Percentiles rank a stretch among this genome's conserved stretches.
phyloP scores from a whole-genome alignment of 2,888 invertebrate species.

The Hipparchia sbordonii region DNA sequence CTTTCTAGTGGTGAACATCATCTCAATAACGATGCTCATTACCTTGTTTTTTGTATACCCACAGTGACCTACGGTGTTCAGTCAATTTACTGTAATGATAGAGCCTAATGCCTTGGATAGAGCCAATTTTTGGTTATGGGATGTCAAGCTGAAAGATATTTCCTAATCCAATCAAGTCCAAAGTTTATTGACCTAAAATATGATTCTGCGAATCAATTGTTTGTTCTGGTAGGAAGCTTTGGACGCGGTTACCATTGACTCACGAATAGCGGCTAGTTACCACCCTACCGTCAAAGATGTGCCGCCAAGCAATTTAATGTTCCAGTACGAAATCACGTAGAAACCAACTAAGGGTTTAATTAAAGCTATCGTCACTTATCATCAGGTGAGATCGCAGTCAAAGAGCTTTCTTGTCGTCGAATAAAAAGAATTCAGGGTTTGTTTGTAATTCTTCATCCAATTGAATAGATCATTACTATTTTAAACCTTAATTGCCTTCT shows the following conservation, averaged over 20 bases:
- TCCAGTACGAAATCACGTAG: too few species aligned
- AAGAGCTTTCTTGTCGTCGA: too few species aligned
- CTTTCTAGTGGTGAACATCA: conserved; percentile 45
- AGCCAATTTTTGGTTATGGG: conserved; percentile 31
- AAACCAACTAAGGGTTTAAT: too few species aligned
- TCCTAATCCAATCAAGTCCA: background rate
- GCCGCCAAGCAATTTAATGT: too few species aligned
- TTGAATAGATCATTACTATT: background rate
- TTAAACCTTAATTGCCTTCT: background rate
- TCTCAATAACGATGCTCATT: conserved; percentile 45
- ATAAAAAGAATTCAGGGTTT: background rate
- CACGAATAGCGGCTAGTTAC: too few species aligned
- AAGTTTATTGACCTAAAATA: background rate
- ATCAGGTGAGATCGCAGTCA: too few species aligned
- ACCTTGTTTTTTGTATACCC: conserved; percentile 36
- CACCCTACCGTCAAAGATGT: too few species aligned
- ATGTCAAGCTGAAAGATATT: background rate
- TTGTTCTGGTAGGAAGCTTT: too few species aligned
- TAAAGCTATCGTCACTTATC: too few species aligned
- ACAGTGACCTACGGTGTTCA: conserved; percentile 28
- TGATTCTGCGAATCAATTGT: background rate
- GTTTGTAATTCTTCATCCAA: background rate
- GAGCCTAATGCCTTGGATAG: conserved; percentile 33
- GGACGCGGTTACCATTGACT: too few species aligned
- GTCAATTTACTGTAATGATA: conserved; percentile 43